Evolutionary conservation across 2,113 vertebrate genomes (phyloP).

Genomic region (Danio rerio): GRCz12tu NC_133192.1:41034501-41035000

Average conservation of each 20-base stretch:
- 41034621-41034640: neutral
- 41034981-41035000: too few relatives aligned
- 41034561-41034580: neutral
- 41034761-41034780: constrained; percentile 5
- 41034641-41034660: neutral
- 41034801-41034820: neutral
- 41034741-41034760: neutral
- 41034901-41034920: neutral
- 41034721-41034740: neutral
- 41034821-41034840: constrained; percentile 12
- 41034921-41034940: neutral
- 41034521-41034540: neutral
- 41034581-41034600: neutral
- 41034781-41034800: neutral
- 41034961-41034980: too few relatives aligned
- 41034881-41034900: neutral
- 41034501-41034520: neutral
- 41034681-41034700: neutral
- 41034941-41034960: too few relatives aligned
- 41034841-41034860: neutral
- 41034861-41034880: neutral
- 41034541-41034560: neutral
- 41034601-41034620: neutral
- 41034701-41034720: neutral
- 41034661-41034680: neutral